Percentiles rank a stretch among this genome's conserved stretches.
These are phyloP conservation scores for Eubucco bourcierii DNA, from an alignment of 2,113 vertebrate genomes.

Conservation along the genomic window DNA sequence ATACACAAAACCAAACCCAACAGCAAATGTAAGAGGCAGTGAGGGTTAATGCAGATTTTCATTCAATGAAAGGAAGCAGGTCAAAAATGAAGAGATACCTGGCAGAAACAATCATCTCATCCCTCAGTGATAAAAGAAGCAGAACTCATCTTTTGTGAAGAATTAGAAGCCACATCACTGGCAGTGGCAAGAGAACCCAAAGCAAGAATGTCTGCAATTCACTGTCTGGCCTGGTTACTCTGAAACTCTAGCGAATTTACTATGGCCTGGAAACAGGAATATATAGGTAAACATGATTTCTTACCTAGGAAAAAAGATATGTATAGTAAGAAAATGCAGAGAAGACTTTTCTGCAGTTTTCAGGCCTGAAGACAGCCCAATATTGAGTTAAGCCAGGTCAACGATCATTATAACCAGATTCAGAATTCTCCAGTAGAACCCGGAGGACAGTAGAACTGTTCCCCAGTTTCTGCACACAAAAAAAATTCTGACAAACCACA, in stretches of 20 bases:
- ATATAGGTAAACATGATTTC: background rate
- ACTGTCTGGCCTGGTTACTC: background rate
- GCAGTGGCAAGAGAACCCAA: background rate
- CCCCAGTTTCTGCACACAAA: background rate
- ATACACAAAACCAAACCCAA: background rate
- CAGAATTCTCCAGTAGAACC: background rate
- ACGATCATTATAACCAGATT: background rate
- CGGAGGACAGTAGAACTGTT: background rate
- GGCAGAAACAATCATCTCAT: conserved; percentile 23
- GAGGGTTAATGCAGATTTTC: background rate
- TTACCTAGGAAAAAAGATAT: background rate
- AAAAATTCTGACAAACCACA: background rate
- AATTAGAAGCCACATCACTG: background rate
- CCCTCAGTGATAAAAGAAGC: background rate
- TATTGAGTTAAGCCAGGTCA: background rate
- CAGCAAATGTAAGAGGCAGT: background rate
- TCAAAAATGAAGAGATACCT: background rate
- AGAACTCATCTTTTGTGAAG: background rate
- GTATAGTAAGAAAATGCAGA: background rate
- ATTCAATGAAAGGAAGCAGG: background rate
- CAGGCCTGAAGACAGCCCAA: background rate
- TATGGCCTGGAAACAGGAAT: background rate
- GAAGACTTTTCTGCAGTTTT: background rate
- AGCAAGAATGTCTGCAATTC: background rate
- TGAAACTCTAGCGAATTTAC: background rate